Percentiles rank a stretch among this genome's conserved stretches.
These are phyloP conservation scores for Philypnodon macrostomus DNA, from an alignment of 2,797 vertebrate genomes.

Conservation along the genomic window DNA sequence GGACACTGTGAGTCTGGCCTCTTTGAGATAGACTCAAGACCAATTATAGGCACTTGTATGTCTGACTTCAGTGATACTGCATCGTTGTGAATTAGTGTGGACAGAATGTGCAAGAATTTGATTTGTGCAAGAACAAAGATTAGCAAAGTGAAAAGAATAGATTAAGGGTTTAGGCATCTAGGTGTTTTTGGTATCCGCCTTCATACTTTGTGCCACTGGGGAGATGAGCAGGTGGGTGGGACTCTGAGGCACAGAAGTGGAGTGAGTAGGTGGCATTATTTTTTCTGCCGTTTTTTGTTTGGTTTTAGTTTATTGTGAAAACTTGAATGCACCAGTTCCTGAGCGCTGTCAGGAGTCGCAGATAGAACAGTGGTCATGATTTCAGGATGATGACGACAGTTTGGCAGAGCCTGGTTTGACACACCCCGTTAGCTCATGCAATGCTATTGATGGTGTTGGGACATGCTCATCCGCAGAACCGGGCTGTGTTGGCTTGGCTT, in stretches of 20 bases:
- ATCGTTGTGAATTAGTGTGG: slow-evolving; percentile 13
- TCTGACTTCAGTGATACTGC: neutral
- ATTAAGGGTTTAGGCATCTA: slow-evolving; percentile 31
- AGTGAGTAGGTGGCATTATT: slow-evolving; percentile 50
- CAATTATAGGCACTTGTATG: slow-evolving; percentile 43
- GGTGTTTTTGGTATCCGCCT: slow-evolving; percentile 48
- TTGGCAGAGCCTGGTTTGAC: slow-evolving; percentile 41
- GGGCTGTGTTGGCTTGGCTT: slow-evolving; percentile 46
- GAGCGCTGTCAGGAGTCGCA: slow-evolving; percentile 16
- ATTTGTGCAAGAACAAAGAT: slow-evolving; percentile 6
- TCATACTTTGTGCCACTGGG: slow-evolving; percentile 55
- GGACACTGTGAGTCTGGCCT: slow-evolving; percentile 45
- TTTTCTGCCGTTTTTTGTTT: no score
- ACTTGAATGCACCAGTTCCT: neutral
- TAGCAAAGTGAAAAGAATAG: slow-evolving; percentile 11
- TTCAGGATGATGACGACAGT: slow-evolving; percentile 47
- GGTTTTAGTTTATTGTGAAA: neutral
- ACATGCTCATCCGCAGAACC: slow-evolving; percentile 54
- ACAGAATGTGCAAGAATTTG: slow-evolving; percentile 24
- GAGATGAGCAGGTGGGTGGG: slow-evolving; percentile 68
- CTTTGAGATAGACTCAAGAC: slow-evolving; percentile 62
- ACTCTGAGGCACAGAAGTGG: slow-evolving; percentile 49
- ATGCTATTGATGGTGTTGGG: slow-evolving; percentile 49
- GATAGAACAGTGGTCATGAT: slow-evolving; percentile 29
- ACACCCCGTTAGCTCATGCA: slow-evolving; percentile 60